Evolutionary conservation across 2,113 vertebrate species (phyloP).

Genomic region (Psittacus erithacus): DNA sequence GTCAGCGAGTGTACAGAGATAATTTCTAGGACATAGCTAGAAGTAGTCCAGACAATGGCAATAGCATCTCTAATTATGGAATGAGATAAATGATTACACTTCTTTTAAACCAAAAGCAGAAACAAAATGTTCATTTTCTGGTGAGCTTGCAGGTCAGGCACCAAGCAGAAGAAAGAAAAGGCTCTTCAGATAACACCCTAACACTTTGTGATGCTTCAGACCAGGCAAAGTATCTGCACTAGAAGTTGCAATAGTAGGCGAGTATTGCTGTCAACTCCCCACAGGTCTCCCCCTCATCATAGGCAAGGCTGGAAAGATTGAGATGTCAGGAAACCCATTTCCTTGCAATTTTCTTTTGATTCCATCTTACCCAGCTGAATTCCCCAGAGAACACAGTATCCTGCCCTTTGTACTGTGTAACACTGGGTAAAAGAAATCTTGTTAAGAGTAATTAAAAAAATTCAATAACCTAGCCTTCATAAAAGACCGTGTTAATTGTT

Average conservation of each 20-base stretch:
- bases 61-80: neutral
- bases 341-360: neutral
- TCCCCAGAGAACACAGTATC: neutral
- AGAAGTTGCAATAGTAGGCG: fast-evolving
- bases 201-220: fast-evolving
- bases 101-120: neutral
- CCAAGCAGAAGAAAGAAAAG: neutral
- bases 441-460: neutral
- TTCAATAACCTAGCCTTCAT: neutral
- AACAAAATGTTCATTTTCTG: neutral
- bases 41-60: neutral
- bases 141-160: neutral
- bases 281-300: fast-evolving
- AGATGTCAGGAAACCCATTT: neutral
- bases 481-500: neutral
- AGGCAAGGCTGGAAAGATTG: neutral
- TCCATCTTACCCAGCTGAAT: neutral
- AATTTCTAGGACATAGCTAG: neutral
- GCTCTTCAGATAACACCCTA: neutral
- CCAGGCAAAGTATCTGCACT: too few relatives aligned
- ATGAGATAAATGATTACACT: neutral
- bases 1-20: neutral
- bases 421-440: neutral
- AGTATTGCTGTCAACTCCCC: neutral
- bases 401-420: neutral